Base-by-base conservation (phyloP, 2,797 vertebrate genomes). In the Okamejei kenojei region DNA sequence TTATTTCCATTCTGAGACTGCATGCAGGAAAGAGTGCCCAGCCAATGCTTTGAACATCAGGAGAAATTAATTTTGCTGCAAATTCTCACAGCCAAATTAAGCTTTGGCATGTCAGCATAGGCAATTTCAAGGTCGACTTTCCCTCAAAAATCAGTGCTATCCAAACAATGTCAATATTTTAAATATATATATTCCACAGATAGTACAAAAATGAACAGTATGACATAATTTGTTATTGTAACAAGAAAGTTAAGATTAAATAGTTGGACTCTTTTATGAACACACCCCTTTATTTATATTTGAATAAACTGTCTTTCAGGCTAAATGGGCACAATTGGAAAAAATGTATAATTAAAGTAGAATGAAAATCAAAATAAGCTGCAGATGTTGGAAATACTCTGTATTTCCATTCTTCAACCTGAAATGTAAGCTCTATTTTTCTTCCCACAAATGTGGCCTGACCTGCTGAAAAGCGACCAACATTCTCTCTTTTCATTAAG, bases 121-220 rank as follows among this genome's bases (percentile, higher is more conserved):
- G 65, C 17, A 17, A 68, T 11, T 68, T 68, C 65, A 68, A 68
- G 65, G 65, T 7, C 0, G 21, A 82, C 23, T 58, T 58, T 58
- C 58, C 38, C 54, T 82, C 21, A n/a, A 84, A 84, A 61, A 84
- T 84, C 81, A 84, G 54, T 29, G 29, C 26, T 0, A 84, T 61
- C 81, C 54, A 61, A 84, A 84, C 10, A 84, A 84, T 84, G 26
- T 84, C 81, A 84, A 61, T 84, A 84, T 29, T 84, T 58, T 2
- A 29, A 58, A 58, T 61, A 13, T 26, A 4, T 77, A 11, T 26
- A 11, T 54, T 26, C 29, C 81, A 68, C 65, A 77, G 74, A 84
- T 61, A 13, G 29, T 61, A 13, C 54, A 61, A 19, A 63, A 82
- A 84, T 68, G 23, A 45, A 84, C 45, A 26, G 21, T 58, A 0